These are phyloP conservation scores for Hyperopisus bebe DNA, from an alignment of 2,113 vertebrate genomes.

Conservation along the genomic window DNA sequence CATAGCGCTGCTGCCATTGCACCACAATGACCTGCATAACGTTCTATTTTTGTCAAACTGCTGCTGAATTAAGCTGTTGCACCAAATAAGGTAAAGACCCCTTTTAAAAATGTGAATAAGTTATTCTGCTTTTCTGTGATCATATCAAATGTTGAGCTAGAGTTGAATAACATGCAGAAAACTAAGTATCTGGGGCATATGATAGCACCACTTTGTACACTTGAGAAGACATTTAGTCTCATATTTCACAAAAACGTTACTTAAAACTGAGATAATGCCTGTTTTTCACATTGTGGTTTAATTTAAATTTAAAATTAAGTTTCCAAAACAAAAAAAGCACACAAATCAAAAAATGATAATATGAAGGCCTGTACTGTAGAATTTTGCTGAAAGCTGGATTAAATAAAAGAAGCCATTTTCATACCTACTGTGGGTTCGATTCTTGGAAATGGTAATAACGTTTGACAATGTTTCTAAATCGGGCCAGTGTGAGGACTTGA, in stretches of 20 bases:
- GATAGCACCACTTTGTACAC: neutral
- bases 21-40: neutral
- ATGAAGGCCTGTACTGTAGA: neutral
- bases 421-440: neutral
- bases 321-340: neutral
- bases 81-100: neutral
- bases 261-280: neutral
- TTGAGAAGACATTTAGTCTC: neutral
- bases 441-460: neutral
- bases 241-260: neutral
- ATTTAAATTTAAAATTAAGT: neutral
- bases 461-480: slow-evolving; percentile 6
- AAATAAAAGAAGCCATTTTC: neutral
- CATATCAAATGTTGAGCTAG: neutral
- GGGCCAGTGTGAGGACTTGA: neutral
- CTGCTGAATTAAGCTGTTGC: neutral
- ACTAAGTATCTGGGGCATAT: neutral
- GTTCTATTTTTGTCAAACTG: neutral
- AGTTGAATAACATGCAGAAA: neutral
- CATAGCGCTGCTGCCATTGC: neutral
- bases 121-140: neutral
- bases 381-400: neutral
- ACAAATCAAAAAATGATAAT: neutral
- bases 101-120: neutral
- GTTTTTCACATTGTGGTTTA: neutral